phyloP scores from a whole-genome alignment of 2,113 vertebrate species.

The Poeciliopsis prolifica region DNA sequence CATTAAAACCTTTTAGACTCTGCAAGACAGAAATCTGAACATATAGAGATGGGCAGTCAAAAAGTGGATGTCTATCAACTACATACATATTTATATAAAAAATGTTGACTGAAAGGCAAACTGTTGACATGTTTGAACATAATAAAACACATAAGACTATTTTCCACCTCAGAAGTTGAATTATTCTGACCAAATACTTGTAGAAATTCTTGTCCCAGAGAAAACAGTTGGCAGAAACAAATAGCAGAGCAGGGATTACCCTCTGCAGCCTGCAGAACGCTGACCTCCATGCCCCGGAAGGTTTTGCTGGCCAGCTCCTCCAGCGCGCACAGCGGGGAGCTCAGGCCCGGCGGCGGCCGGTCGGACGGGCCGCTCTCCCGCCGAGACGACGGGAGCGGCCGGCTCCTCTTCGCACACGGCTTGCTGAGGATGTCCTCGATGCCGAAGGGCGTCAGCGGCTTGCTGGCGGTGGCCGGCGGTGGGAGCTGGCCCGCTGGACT shows the following conservation, averaged over 20 bases:
- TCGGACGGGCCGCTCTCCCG: constrained; percentile 89
- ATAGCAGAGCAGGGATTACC: constrained; percentile 75
- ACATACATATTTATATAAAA: no score
- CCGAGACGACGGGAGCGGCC: constrained; percentile 88
- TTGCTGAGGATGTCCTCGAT: constrained; percentile 98
- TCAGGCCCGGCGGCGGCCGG: constrained; percentile 89
- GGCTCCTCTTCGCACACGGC: constrained; percentile 90
- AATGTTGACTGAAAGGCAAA: no score
- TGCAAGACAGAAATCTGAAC: no score
- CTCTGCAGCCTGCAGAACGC: constrained; percentile 95
- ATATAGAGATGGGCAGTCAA: no score
- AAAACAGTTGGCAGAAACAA: no score
- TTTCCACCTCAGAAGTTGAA: no score
- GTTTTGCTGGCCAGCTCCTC: constrained; percentile 98
- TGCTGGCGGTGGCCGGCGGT: constrained; percentile 97
- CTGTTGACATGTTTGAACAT: no score
- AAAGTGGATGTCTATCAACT: no score
- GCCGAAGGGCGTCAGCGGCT: constrained; percentile 97
- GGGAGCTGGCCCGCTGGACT: constrained; percentile 83
- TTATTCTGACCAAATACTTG: no score
- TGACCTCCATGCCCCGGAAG: constrained; percentile 96
- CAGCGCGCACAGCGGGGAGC: constrained; percentile 94
- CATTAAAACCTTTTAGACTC: no score
- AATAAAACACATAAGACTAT: no score
- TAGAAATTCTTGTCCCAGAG: no score